Evolutionary conservation across 2,797 vertebrate species (phyloP).

Genomic region (Nyctibius grandis): DNA sequence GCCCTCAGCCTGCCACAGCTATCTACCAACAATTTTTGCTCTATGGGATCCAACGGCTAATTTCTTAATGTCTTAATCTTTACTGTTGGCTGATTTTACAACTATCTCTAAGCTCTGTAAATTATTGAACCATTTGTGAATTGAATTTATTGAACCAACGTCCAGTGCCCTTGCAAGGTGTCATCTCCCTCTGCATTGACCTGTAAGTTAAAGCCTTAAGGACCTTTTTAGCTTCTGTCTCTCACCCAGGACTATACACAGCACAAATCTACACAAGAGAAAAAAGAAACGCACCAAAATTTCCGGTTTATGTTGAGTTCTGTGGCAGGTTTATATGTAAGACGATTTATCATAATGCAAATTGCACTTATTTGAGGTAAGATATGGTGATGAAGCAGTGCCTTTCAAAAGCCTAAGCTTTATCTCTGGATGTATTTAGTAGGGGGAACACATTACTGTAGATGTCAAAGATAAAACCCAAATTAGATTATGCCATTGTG

Average conservation of each 20-base stretch:
- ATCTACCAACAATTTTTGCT: neutral
- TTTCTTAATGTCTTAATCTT: neutral
- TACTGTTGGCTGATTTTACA: neutral
- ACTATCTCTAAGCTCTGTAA: neutral
- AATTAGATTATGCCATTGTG: neutral
- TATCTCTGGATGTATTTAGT: slow-evolving; percentile 21
- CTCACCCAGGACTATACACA: neutral
- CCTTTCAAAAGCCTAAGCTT: slow-evolving; percentile 13
- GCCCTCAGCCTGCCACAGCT: neutral
- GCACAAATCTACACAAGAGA: neutral
- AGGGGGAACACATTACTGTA: neutral
- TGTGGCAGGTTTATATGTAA: neutral
- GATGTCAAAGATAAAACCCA: slow-evolving; percentile 35
- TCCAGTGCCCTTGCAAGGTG: neutral
- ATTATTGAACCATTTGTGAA: neutral
- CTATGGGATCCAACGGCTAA: neutral
- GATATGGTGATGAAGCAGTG: neutral
- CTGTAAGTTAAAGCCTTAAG: neutral
- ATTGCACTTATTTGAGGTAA: neutral
- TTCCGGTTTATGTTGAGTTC: neutral
- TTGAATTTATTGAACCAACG: too few species aligned
- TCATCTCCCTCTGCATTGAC: neutral
- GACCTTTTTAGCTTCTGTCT: neutral
- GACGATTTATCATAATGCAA: neutral
- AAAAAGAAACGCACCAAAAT: neutral